Conservation (phyloP, 2,113 vertebrate genomes). For the Calypte anna region DNA sequence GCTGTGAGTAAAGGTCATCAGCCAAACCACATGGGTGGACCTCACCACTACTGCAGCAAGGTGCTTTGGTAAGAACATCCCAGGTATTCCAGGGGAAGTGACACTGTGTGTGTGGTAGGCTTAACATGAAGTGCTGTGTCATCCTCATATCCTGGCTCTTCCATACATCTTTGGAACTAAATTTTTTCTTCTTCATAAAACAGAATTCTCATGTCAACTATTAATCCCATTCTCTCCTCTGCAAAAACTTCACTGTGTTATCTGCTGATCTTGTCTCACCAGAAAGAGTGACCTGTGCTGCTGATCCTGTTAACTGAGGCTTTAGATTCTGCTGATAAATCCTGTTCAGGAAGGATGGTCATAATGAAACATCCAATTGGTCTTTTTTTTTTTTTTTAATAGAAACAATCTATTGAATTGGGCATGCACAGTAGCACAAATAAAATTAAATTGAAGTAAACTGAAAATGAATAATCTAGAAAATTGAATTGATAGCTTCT, state of each 20-base stretch:
- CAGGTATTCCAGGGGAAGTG: background rate
- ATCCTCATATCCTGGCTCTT: background rate
- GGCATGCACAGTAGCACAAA: background rate
- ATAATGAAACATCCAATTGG: background rate
- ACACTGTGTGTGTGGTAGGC: background rate
- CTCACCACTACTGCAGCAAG: background rate
- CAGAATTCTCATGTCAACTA: rapidly evolving
- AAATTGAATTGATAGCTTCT: background rate
- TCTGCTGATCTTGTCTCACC: background rate
- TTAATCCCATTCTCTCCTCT: background rate
- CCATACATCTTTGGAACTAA: background rate
- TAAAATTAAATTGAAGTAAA: background rate
- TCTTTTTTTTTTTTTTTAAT: background rate
- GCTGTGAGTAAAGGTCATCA: background rate
- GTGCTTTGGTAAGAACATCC: rapidly evolving
- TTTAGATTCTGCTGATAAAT: background rate
- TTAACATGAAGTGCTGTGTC: background rate
- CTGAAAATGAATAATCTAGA: background rate
- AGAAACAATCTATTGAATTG: background rate
- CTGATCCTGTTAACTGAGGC: background rate
- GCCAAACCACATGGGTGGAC: background rate
- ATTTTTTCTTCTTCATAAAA: background rate
- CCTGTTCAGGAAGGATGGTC: background rate
- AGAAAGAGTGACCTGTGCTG: background rate
- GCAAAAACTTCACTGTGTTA: background rate